Evolutionary conservation across 2,888 invertebrate species (phyloP).

Genomic region (Eupithecia subumbrata): DNA sequence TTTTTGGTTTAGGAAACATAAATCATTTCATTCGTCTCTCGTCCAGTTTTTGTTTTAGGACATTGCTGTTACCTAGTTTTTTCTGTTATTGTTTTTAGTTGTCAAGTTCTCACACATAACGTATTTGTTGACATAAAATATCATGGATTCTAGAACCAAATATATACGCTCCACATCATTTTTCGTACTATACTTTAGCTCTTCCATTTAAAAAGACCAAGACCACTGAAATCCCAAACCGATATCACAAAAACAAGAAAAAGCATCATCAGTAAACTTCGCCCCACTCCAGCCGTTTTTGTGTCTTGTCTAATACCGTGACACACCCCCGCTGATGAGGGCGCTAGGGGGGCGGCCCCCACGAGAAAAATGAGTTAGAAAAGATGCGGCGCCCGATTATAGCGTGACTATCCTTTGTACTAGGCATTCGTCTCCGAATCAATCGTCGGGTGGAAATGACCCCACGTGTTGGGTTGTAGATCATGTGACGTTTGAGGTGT

Average conservation of each 20-base stretch:
- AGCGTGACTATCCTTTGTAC: slow-evolving; percentile 77
- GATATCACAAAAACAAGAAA: slow-evolving; percentile 56
- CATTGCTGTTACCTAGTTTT: background rate
- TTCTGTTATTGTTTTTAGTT: background rate
- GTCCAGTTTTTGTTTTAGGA: background rate
- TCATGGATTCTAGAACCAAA: background rate
- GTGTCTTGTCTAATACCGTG: slow-evolving; percentile 84
- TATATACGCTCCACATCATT: background rate
- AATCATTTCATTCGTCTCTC: background rate
- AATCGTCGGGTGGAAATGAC: slow-evolving; percentile 65
- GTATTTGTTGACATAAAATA: background rate
- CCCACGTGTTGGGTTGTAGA: slow-evolving; percentile 32
- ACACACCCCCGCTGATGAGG: slow-evolving; percentile 76
- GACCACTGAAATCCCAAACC: slow-evolving; percentile 44
- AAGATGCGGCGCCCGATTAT: slow-evolving; percentile 83
- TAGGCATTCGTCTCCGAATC: slow-evolving; percentile 76
- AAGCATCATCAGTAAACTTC: slow-evolving; percentile 74
- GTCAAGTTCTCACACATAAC: background rate
- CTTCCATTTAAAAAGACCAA: background rate
- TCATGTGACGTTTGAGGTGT: slow-evolving; percentile 20
- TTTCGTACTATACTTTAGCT: background rate
- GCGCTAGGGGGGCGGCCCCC: slow-evolving; percentile 55
- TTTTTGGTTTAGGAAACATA: background rate
- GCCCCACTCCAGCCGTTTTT: slow-evolving; percentile 79
- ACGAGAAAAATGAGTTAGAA: slow-evolving; percentile 85